phyloP scores from a whole-genome alignment of 2,113 vertebrate genomes.

The Ptilorrhoa leucosticta region DNA sequence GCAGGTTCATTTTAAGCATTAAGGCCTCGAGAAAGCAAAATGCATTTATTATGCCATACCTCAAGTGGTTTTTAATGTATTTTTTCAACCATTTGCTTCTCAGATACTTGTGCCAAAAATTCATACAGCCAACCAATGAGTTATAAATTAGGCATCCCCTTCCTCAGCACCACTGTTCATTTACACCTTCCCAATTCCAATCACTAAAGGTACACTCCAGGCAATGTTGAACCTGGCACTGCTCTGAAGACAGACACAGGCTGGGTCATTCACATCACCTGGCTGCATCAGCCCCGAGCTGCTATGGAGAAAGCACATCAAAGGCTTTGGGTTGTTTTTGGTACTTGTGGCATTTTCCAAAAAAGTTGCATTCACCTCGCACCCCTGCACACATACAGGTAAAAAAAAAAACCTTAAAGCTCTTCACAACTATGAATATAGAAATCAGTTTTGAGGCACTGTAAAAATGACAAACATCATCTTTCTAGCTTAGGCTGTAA shows the following conservation, averaged over 20 bases:
- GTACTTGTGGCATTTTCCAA: conserved; percentile 30
- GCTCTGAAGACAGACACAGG: background rate
- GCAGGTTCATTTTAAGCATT: conserved; percentile 13
- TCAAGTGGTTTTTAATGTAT: background rate
- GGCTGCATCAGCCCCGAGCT: background rate
- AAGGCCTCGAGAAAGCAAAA: conserved; percentile 27
- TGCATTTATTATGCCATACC: background rate
- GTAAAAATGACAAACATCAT: conserved; percentile 63
- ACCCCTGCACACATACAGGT: background rate
- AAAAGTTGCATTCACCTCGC: background rate
- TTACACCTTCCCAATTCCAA: background rate
- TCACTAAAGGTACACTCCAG: background rate
- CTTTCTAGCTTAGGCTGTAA: conserved; percentile 63
- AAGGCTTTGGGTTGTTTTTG: conserved; percentile 62
- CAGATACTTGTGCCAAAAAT: background rate
- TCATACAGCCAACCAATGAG: background rate
- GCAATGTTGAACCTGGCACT: background rate
- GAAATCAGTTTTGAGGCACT: conserved; percentile 68
- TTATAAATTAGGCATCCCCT: background rate
- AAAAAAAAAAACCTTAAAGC: conserved; percentile 31
- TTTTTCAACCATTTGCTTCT: conserved; percentile 17
- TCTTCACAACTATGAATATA: conserved; percentile 50
- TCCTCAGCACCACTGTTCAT: background rate
- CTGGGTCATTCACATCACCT: background rate
- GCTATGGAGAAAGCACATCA: conserved; percentile 7